Base-by-base conservation (phyloP, 2,113 vertebrate genomes). In the Geococcyx californianus region DNA sequence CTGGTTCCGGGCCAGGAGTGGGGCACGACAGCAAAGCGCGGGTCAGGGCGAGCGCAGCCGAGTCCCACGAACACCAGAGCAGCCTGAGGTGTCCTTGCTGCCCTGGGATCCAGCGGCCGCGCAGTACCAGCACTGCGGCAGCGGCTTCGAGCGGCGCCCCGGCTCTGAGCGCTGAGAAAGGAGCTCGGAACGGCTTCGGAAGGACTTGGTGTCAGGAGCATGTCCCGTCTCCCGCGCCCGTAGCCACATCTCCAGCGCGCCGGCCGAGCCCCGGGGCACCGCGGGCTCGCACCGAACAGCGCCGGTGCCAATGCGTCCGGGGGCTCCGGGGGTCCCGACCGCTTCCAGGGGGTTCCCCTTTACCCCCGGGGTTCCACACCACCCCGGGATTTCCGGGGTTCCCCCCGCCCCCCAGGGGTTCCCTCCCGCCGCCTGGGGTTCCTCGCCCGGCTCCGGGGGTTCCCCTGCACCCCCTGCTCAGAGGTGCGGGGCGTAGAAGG, bases 401-500 rank as follows among this genome's bases (percentile, higher is more conserved):
- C 42, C 42, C 24, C 24, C 47, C 16, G 28, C 59, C 28, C 47
- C 47, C 8, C n/a, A n/a, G n/a, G n/a, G n/a, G 23, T 12, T 23
- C 23, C 20, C 12, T 6, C 23, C 49, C 49, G 49, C 49, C 11
- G 47, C 47, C 23, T n/a, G 44, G 44, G 42, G n/a, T n/a, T 23
- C 51, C 25, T 28, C n/a, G 26, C n/a, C 69, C 29, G 34, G 16
- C 51, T 24, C 51, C 38, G 54, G 34, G 36, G 10, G 28, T 73
- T 16, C 31, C 7, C n/a, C n/a, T n/a, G n/a, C n/a, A 44, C 55
- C 26, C 59, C 1, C n/a, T 13, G 45, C 89, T 96, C 94, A 99
- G 97, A 98, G 97, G 93, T 98, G 98, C 76, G 98, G 98, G 59
- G 97, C 96, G 49, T 98, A 99, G 94, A 99, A 99, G 10, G 98